Conservation (phyloP, 1,140 invertebrate species). For the Rhagoletis pomonella region DNA sequence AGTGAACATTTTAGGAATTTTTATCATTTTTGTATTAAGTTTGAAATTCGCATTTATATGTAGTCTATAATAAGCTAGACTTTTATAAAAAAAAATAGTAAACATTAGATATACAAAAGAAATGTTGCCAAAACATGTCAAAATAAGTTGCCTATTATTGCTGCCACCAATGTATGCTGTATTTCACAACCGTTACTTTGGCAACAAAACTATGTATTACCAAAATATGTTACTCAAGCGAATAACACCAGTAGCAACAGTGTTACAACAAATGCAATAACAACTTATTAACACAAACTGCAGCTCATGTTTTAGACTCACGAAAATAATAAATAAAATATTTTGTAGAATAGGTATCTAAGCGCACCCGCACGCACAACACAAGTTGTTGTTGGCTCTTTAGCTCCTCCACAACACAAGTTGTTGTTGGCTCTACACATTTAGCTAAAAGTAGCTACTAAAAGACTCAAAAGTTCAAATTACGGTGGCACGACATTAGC, state of each 20-base stretch:
- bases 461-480: conserved; percentile 17
- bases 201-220: conserved; percentile 23
- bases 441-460: background rate
- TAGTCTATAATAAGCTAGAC: too few species aligned
- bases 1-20: too few species aligned
- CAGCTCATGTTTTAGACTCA: background rate
- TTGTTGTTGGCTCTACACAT: background rate
- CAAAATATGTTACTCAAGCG: conserved; percentile 3
- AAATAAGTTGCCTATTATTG: too few species aligned
- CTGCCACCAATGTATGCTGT: background rate
- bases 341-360: background rate
- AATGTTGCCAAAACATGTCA: too few species aligned
- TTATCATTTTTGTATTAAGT: too few species aligned
- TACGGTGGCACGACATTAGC: background rate
- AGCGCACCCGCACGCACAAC: background rate
- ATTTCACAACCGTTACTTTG: conserved; percentile 32
- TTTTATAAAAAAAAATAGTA: too few species aligned
- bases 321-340: background rate
- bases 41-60: too few species aligned
- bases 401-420: background rate
- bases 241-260: conserved; percentile 30
- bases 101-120: too few species aligned
- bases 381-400: background rate
- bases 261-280: conserved; percentile 31
- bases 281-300: conserved; percentile 24